Evolutionary conservation across 2,797 vertebrate genomes (phyloP), one percentile per base, ranked within the genome.

Genomic region (Gymnodraco acuticeps): DNA sequence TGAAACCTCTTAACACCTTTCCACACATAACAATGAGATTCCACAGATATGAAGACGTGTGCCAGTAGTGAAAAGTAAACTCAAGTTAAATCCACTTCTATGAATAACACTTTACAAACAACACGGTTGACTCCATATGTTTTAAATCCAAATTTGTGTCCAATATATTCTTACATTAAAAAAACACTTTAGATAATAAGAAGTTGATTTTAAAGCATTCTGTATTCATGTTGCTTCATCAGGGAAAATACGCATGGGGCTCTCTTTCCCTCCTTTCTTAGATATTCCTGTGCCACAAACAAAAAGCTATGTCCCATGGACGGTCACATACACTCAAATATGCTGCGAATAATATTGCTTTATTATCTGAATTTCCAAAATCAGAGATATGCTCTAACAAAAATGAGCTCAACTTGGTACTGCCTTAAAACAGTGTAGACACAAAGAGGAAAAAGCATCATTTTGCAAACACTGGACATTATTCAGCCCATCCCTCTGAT

Each of bases 1-100:
- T 91, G 89, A 92, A 92, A 75, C 58, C 58, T 82, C 74, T 27
- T 63, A 85, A 91, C 47, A 69, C 59, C 43, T 42, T 64, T 14
- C 31, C 60, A 62, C 60, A 62, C 20, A 45, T 1, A 17, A 1
- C 81, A 75, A 62, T 20, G 38, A 79, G 19, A 82, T 56, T 17
- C 59, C 19, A 23, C 2, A 70, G 54, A 73, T 10, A 41, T 50
- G 13, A 64, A 17, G 56, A 55, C n/a, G 19, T 56, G 5, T 17
- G 8, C 16, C 56, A 62, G 5, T n/a, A 62, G 11, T 43, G 48
- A 38, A 9, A 27, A 5, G 27, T 27, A 31, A 56, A 69, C 23
- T 31, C n/a, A 15, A 14, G 12, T 16, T 41, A 11, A 20, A 10
- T 20, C 13, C 47, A 27, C 33, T 33, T 48, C 16, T 12, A 14